phyloP scores from a whole-genome alignment of 2,113 vertebrate species.

The Hepsetus odoe region DNA sequence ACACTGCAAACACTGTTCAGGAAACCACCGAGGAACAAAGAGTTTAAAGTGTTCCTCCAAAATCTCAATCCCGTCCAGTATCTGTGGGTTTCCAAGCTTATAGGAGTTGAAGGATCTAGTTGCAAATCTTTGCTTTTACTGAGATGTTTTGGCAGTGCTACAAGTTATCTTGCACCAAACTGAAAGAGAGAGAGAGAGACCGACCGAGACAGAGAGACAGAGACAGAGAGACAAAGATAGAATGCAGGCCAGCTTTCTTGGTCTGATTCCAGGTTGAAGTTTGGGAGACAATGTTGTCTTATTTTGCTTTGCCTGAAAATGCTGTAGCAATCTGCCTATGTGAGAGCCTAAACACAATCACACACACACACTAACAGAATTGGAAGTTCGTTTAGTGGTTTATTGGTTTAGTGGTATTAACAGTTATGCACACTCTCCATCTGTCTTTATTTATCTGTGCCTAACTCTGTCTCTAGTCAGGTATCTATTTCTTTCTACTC shows the following conservation, averaged over 20 bases:
- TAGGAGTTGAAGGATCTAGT: no score
- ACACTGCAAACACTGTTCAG: no score
- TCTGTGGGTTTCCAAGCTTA: no score
- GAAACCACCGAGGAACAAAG: no score
- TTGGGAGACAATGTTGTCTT: not conserved
- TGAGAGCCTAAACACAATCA: slow-evolving; percentile 24
- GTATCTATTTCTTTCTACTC: no score
- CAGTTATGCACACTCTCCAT: no score
- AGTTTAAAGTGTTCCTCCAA: no score
- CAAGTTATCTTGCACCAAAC: not conserved
- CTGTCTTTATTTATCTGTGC: no score
- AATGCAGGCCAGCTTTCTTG: not conserved
- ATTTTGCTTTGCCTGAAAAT: slow-evolving; percentile 18
- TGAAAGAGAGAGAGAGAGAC: not conserved
- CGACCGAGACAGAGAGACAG: not conserved
- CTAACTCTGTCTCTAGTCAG: no score
- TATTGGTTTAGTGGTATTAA: no score
- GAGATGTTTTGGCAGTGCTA: not conserved
- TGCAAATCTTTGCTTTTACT: not conserved
- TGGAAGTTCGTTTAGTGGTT: slow-evolving; percentile 26
- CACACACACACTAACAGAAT: slow-evolving; percentile 18
- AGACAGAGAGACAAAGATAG: slow-evolving; percentile 5
- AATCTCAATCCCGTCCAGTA: no score
- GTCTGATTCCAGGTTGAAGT: not conserved
- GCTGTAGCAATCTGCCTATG: not conserved